These are phyloP conservation scores for Himalopsyche anomala DNA, from an alignment of 2,888 invertebrate species.

Conservation along the genomic window DNA sequence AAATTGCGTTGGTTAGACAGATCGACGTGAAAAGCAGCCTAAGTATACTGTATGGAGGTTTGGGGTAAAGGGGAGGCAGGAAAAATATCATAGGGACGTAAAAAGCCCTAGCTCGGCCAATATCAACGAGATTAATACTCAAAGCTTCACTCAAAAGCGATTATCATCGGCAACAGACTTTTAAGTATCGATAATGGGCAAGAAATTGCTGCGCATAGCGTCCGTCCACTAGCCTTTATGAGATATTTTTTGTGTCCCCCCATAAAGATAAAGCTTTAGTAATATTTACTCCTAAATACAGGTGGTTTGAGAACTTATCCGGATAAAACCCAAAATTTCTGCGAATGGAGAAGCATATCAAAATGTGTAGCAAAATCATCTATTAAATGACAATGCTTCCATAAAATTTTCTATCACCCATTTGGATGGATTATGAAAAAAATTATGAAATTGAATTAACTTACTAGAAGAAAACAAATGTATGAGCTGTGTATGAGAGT, in stretches of 20 bases:
- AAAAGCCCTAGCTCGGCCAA: constrained; percentile 3
- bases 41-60: not conserved
- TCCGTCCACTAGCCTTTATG: constrained; percentile 1
- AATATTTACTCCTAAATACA: constrained; percentile 8
- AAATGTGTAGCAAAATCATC: too few species aligned
- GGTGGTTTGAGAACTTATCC: constrained; percentile 2
- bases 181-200: constrained; percentile 23
- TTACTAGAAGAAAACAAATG: too few species aligned
- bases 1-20: not conserved
- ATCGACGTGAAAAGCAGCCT: not conserved
- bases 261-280: constrained; percentile 8
- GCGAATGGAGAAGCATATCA: not conserved
- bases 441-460: too few species aligned
- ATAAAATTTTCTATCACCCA: too few species aligned
- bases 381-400: too few species aligned
- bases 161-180: constrained; percentile 34
- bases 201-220: constrained; percentile 20
- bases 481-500: too few species aligned
- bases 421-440: too few species aligned
- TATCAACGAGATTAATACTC: constrained; percentile 34
- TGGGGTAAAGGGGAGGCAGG: not conserved
- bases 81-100: not conserved
- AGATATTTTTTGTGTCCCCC: constrained; percentile 22
- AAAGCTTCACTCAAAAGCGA: constrained; percentile 10
- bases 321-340: not conserved